Conservation (phyloP, 2,113 vertebrate species). For the Toxotes jaculatrix region DNA sequence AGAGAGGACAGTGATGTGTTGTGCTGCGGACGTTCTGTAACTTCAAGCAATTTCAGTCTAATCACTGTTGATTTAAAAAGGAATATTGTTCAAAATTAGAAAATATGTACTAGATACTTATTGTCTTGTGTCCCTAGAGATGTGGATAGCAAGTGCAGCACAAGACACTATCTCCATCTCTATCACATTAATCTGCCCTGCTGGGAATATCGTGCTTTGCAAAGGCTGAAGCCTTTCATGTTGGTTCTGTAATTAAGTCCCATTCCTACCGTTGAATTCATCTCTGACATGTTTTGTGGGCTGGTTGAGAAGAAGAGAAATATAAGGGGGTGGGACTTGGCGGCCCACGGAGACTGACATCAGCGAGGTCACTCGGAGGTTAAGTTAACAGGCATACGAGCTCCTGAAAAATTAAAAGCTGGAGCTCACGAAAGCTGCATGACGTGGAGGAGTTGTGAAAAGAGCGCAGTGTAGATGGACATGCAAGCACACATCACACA, state of each 20-base stretch:
- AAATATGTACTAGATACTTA: slow-evolving; percentile 32
- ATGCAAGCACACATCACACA: slow-evolving; percentile 16
- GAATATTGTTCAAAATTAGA: slow-evolving; percentile 11
- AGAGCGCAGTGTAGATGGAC: slow-evolving; percentile 36
- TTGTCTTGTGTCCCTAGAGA: slow-evolving; percentile 25
- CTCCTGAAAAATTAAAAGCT: slow-evolving; percentile 84
- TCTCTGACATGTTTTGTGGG: slow-evolving; percentile 56
- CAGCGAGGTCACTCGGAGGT: slow-evolving; percentile 80
- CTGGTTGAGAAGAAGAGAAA: slow-evolving; percentile 34
- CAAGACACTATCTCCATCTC: slow-evolving; percentile 35
- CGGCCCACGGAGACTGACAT: slow-evolving; percentile 69
- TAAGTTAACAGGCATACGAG: slow-evolving; percentile 78
- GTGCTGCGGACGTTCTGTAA: not conserved
- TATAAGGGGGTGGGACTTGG: slow-evolving; percentile 35
- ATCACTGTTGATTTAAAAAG: slow-evolving; percentile 10
- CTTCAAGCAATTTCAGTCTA: slow-evolving; percentile 13
- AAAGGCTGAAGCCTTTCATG: slow-evolving; percentile 54
- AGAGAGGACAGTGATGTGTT: not conserved
- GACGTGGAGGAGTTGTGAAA: slow-evolving; percentile 62
- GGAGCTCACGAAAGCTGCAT: slow-evolving; percentile 73
- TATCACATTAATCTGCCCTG: slow-evolving; percentile 40
- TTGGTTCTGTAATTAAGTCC: slow-evolving; percentile 72
- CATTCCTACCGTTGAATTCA: slow-evolving; percentile 50
- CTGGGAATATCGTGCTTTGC: slow-evolving; percentile 34
- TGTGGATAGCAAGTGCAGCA: slow-evolving; percentile 21